Evolutionary conservation across 2,797 vertebrate genomes (phyloP).

Genomic region (Labroides dimidiatus): DNA sequence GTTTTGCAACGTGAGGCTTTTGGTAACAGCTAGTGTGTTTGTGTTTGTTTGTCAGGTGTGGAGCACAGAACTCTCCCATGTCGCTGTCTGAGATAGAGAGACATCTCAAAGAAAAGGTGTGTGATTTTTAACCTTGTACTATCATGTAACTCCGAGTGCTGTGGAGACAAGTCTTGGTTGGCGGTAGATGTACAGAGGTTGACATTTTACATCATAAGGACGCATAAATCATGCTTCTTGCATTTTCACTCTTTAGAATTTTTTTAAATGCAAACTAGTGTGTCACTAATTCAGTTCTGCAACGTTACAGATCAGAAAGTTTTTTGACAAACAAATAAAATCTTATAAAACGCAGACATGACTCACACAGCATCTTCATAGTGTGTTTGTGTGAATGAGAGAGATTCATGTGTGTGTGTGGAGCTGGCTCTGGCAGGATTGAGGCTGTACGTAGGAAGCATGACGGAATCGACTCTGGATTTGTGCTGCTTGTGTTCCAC

Average conservation of each 20-base stretch:
- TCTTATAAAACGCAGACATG: constrained; percentile 3
- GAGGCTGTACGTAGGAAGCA: constrained; percentile 55
- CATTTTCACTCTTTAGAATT: too few species aligned
- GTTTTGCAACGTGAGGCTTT: not conserved
- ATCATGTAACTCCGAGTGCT: too few species aligned
- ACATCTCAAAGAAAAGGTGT: constrained; percentile 74
- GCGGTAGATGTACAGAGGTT: too few species aligned
- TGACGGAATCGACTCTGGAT: constrained; percentile 57
- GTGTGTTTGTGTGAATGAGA: not conserved
- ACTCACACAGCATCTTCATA: constrained; percentile 10
- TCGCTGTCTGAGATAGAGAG: constrained; percentile 74
- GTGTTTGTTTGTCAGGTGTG: constrained; percentile 46
- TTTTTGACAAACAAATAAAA: constrained; percentile 20
- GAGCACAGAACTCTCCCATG: constrained; percentile 33
- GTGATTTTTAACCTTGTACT: not conserved
- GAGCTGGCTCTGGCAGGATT: constrained; percentile 44
- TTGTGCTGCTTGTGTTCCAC: constrained; percentile 70
- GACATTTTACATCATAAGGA: too few species aligned
- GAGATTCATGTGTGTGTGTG: constrained; percentile 1
- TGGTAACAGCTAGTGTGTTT: constrained; percentile 4
- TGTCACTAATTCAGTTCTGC: constrained; percentile 1
- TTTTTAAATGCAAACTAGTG: too few species aligned
- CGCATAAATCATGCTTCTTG: too few species aligned
- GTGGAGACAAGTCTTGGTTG: too few species aligned
- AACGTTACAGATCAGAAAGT: constrained; percentile 2